Percentiles rank a stretch among this genome's conserved stretches.
Evolutionary conservation across 2,113 vertebrate genomes (phyloP).

Genomic region (Hymenochirus boettgeri): DNA sequence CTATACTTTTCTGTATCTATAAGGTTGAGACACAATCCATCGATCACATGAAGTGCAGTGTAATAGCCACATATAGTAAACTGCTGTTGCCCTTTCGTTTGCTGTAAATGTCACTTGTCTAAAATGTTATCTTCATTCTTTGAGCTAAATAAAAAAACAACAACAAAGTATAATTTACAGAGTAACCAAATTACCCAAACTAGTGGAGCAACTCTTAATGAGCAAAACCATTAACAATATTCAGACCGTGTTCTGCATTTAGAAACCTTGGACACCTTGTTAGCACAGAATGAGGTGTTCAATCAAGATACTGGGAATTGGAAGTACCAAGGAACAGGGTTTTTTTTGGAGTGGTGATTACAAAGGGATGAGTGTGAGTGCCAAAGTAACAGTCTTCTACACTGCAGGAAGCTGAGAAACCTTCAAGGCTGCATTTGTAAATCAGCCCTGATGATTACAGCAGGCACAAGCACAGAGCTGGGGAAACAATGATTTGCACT

Average conservation of each 20-base stretch:
- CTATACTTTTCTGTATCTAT: not conserved
- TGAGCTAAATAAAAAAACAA: constrained; percentile 47
- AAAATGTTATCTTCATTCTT: constrained; percentile 56
- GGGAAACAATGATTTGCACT: constrained; percentile 74
- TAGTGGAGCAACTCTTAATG: constrained; percentile 67
- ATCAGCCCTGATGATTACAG: constrained; percentile 98
- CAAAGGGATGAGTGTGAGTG: constrained; percentile 85
- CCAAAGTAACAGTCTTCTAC: constrained; percentile 89
- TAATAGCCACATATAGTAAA: not conserved
- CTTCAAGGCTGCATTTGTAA: constrained; percentile 98
- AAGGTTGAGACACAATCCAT: not conserved
- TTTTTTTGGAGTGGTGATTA: constrained; percentile 90
- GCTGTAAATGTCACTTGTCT: constrained; percentile 47
- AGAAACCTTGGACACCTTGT: constrained; percentile 84
- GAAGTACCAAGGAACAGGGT: constrained; percentile 83
- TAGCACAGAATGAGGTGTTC: constrained; percentile 97
- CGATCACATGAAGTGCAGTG: not conserved
- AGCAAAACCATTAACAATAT: constrained; percentile 72
- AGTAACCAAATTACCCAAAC: constrained; percentile 75
- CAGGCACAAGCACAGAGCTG: constrained; percentile 84
- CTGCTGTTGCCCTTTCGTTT: constrained; percentile 17
- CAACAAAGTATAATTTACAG: constrained; percentile 65
- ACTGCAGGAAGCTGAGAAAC: constrained; percentile 96
- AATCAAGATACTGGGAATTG: constrained; percentile 90
- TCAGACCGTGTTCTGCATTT: constrained; percentile 66